phyloP scores from a whole-genome alignment of 2,797 vertebrate genomes.

The Melanotaenia nigrans region DNA sequence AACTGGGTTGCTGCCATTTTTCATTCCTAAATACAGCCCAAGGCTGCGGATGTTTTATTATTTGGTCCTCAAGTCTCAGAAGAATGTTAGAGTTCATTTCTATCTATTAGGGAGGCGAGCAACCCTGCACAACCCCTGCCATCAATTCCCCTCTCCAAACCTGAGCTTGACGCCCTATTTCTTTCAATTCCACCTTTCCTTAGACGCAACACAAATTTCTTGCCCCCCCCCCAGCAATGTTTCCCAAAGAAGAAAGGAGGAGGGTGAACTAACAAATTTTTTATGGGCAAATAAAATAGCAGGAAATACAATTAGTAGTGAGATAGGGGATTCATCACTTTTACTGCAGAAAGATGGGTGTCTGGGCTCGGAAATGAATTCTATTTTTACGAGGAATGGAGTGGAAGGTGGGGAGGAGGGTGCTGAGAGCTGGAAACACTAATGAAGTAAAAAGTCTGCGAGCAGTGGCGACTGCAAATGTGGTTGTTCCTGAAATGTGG shows the following conservation, averaged over 20 bases:
- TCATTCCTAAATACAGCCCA: constrained; percentile 19
- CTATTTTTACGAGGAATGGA: constrained; percentile 51
- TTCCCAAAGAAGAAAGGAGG: constrained; percentile 18
- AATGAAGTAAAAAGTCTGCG: constrained; percentile 54
- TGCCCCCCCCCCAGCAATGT: constrained; percentile 35
- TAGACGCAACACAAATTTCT: constrained; percentile 45
- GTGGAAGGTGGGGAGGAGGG: not conserved
- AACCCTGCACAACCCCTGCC: constrained; percentile 22
- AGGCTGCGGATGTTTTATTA: constrained; percentile 32
- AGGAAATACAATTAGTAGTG: constrained; percentile 65
- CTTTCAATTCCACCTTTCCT: constrained; percentile 43
- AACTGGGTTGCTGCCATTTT: constrained; percentile 21
- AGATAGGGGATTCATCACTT: constrained; percentile 60
- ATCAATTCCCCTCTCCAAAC: constrained; percentile 44
- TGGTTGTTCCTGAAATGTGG: constrained; percentile 57
- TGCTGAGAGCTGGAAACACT: constrained; percentile 45
- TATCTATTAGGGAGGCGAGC: constrained; percentile 59
- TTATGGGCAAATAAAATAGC: constrained; percentile 68
- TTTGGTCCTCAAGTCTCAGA: constrained; percentile 39
- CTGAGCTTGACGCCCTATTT: constrained; percentile 42
- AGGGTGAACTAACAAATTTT: constrained; percentile 47
- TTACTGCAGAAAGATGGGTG: constrained; percentile 39
- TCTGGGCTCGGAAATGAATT: constrained; percentile 52
- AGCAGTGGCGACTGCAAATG: constrained; percentile 34
- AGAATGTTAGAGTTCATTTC: constrained; percentile 55